Percentiles rank a stretch among this genome's conserved stretches.
Conservation (phyloP, 2,797 vertebrate species). For the Falco biarmicus region DNA sequence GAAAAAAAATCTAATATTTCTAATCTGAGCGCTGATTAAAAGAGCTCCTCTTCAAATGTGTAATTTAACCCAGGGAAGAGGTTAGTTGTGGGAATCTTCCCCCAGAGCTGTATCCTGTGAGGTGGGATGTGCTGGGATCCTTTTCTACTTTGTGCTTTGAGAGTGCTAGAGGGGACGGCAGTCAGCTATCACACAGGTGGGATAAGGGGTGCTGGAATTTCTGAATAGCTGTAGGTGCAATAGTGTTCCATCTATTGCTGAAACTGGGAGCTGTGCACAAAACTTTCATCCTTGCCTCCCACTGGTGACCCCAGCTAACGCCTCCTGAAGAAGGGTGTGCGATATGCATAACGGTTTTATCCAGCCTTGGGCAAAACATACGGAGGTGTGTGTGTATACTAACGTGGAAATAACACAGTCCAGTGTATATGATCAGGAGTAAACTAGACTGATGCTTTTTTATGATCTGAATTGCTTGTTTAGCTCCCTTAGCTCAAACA, state of each 20-base stretch:
- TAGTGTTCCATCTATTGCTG: rapidly evolving
- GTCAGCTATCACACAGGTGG: rapidly evolving
- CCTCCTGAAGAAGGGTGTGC: neutral
- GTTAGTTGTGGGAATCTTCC: neutral
- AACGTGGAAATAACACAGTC: neutral
- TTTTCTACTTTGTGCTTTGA: neutral
- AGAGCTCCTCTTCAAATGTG: neutral
- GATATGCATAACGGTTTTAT: neutral
- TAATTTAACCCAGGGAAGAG: neutral
- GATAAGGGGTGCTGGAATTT: neutral
- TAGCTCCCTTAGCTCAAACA: neutral
- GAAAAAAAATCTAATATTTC: neutral
- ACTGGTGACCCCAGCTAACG: rapidly evolving
- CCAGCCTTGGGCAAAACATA: neutral
- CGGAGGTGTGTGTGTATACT: rapidly evolving
- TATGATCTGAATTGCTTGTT: neutral
- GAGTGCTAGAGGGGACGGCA: neutral
- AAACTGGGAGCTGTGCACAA: neutral
- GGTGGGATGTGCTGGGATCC: neutral
- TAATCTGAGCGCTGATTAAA: neutral
- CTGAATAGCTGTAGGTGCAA: neutral
- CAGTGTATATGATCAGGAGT: neutral
- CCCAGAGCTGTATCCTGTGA: neutral
- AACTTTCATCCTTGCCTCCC: neutral
- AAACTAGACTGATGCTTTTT: neutral